Evolutionary conservation across 1,140 invertebrate genomes (phyloP).

Genomic region (Micrasema minimum): DNA sequence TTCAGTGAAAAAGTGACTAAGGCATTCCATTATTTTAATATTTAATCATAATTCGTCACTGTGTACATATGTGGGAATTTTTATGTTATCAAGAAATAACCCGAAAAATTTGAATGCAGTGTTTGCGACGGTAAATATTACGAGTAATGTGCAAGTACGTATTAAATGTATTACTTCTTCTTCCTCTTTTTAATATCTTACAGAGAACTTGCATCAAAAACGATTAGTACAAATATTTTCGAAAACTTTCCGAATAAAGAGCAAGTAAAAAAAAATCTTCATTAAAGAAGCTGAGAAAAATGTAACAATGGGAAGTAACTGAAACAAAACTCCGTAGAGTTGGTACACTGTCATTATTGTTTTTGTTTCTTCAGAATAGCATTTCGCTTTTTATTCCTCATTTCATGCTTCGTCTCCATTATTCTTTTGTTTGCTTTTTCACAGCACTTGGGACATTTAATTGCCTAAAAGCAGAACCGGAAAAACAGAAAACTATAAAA

Average conservation of each 20-base stretch:
- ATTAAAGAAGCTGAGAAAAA: conserved; percentile 36
- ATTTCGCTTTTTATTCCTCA: conserved; percentile 35
- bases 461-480: conserved; percentile 35
- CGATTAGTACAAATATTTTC: conserved; percentile 20
- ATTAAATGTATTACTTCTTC: too few species aligned
- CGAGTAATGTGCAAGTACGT: too few species aligned
- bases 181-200: too few species aligned
- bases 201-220: background rate
- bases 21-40: too few species aligned
- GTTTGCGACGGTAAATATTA: too few species aligned
- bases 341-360: conserved; percentile 37
- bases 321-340: conserved; percentile 24
- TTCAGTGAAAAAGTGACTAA: too few species aligned
- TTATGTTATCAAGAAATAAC: too few species aligned
- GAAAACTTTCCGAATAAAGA: conserved; percentile 29
- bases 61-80: too few species aligned
- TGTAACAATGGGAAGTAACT: conserved; percentile 29
- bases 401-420: conserved; percentile 36
- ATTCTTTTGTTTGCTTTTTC: conserved; percentile 29
- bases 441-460: conserved; percentile 33
- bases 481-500: conserved; percentile 29
- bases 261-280: conserved; percentile 27
- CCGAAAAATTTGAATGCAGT: too few species aligned
- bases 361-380: conserved; percentile 34
- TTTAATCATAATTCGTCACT: too few species aligned